Evolutionary conservation across 2,888 invertebrate species (phyloP).

Genomic region (Ennomos quercinarius): DNA sequence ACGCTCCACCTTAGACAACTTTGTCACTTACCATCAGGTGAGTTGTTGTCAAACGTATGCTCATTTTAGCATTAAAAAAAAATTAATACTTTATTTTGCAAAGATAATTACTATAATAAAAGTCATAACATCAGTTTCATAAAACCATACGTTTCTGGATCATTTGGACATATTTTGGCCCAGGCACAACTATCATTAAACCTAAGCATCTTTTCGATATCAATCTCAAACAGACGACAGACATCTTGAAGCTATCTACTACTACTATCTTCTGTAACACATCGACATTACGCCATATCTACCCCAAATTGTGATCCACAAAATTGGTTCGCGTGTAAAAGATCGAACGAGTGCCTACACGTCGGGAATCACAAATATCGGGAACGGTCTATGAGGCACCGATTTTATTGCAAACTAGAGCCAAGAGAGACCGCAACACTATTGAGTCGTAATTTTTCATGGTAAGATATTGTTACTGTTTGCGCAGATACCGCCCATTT

Average conservation of each 20-base stretch:
- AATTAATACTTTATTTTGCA: no score
- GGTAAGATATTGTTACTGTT: slow-evolving; percentile 71
- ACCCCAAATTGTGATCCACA: slow-evolving; percentile 18
- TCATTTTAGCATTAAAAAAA: no score
- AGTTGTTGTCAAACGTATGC: no score
- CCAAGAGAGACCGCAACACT: slow-evolving; percentile 67
- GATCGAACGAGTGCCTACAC: slow-evolving; percentile 49
- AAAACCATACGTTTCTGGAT: neutral
- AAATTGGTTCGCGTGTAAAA: slow-evolving; percentile 60
- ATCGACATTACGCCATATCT: slow-evolving; percentile 20
- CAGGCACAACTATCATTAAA: slow-evolving; percentile 4
- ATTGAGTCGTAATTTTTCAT: slow-evolving; percentile 70
- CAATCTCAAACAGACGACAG: slow-evolving; percentile 22
- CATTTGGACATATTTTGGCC: slow-evolving; percentile 6
- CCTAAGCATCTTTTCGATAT: slow-evolving; percentile 15
- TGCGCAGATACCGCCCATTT: slow-evolving; percentile 73
- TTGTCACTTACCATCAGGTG: no score
- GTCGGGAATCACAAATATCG: slow-evolving; percentile 59
- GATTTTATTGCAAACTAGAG: slow-evolving; percentile 68
- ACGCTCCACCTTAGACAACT: no score
- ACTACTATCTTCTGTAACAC: slow-evolving; percentile 9
- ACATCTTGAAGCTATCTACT: slow-evolving; percentile 13
- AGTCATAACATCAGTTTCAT: no score
- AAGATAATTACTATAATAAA: no score
- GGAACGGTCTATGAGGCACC: slow-evolving; percentile 57